Base-by-base conservation (phyloP, 2,888 invertebrate genomes). In the Nemurella pictetii region DNA sequence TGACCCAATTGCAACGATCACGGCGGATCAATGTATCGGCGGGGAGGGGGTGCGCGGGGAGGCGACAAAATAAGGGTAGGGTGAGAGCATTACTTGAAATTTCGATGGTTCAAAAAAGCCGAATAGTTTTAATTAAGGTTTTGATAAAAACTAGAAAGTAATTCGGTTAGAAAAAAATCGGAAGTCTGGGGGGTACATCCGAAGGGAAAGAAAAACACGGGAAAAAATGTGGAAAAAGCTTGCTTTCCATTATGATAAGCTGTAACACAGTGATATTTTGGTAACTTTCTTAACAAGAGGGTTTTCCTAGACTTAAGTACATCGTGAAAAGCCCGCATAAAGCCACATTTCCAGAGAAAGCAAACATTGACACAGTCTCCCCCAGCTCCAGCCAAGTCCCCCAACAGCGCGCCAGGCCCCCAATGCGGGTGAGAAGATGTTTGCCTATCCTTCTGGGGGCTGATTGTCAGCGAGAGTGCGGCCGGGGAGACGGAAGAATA, bases 351-450 rank as follows among this genome's bases (percentile, higher is more conserved):
- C 29, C 83, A 72, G 74, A 83, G 83, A 83, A 28, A 28, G 83
- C 83, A 83, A 83, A 83, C 74, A 83, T 83, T 83, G 83, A 83
- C 83, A 74, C 83, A 72, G 29, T n/a, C 55, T 30, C 72, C 82
- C 72, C 83, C 75, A 73, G 20, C 20, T 73, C 75, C 75, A 26
- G 75, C 75, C 28, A 9, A 7, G 75, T 75, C 28, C 26, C 55
- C 15, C 2, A 20, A 7, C 15, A 20, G 55, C 15, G 15, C 12
- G 55, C 1, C 55, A 20, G 55, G 55, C 55, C 55, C 55, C 55
- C 15, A 75, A 75, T 75, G 75, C 28, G 75, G 75, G 75, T 75
- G 75, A 75, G 75, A 75, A 75, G 75, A 75, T 75, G 75, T 75
- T 75, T 75, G 75, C 75, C 28, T 75, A 30, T 80, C 80, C 80